These are phyloP conservation scores for Psilopsiagon aurifrons DNA, from an alignment of 2,113 vertebrate species.

Conservation along the genomic window DNA sequence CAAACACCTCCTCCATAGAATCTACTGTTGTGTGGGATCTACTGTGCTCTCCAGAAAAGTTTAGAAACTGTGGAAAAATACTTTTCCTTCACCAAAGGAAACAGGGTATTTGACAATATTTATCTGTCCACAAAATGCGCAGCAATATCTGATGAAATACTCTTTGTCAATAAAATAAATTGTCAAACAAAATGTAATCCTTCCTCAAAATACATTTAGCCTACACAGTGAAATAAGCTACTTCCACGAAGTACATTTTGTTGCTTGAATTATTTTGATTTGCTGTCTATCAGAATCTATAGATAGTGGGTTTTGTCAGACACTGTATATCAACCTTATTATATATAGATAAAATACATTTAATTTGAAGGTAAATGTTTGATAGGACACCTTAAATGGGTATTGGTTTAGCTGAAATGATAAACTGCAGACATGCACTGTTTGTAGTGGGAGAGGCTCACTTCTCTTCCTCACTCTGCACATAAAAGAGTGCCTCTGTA, in stretches of 20 bases:
- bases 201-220: slow-evolving; percentile 75
- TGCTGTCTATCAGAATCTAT: slow-evolving; percentile 71
- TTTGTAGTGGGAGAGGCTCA: neutral
- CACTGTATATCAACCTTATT: neutral
- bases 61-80: slow-evolving; percentile 56
- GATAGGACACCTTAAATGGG: neutral
- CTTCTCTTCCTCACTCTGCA: neutral
- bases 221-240: slow-evolving; percentile 73
- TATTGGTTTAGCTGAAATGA: neutral
- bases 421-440: rapidly evolving
- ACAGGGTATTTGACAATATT: slow-evolving; percentile 74
- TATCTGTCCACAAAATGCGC: slow-evolving; percentile 79
- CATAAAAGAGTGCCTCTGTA: neutral
- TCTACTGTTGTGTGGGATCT: neutral
- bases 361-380: slow-evolving; percentile 38
- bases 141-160: slow-evolving; percentile 79
- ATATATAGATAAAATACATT: slow-evolving; percentile 48
- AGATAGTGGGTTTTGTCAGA: slow-evolving; percentile 54
- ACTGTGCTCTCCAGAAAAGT: slow-evolving; percentile 7
- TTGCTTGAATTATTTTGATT: slow-evolving; percentile 76
- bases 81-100: slow-evolving; percentile 73
- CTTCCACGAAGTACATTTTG: slow-evolving; percentile 67
- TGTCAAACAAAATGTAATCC: slow-evolving; percentile 79
- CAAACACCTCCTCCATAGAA: neutral
- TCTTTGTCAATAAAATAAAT: slow-evolving; percentile 83